These are phyloP conservation scores for Nanorana parkeri DNA, from an alignment of 2,113 vertebrate species.

Conservation along the genomic window DNA sequence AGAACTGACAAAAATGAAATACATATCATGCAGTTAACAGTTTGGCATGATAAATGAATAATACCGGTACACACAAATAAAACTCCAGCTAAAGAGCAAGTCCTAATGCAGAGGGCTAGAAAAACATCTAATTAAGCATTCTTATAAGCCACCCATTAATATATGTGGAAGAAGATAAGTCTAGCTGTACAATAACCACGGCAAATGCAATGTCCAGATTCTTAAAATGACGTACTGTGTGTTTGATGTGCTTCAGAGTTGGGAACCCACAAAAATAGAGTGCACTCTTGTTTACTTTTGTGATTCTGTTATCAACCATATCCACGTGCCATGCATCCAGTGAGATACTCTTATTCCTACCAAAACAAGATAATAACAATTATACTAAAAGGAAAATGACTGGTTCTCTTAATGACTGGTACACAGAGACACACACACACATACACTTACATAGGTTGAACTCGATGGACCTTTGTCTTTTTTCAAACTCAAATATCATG, in stretches of 20 bases:
- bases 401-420: too few relatives aligned
- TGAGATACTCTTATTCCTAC: slow-evolving; percentile 82
- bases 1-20: slow-evolving; percentile 77
- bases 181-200: background rate
- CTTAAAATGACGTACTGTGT: slow-evolving; percentile 80
- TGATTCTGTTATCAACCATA: slow-evolving; percentile 77
- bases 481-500: too few relatives aligned
- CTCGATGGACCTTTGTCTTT: too few relatives aligned
- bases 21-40: background rate
- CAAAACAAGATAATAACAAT: slow-evolving; percentile 54
- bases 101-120: too few relatives aligned
- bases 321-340: slow-evolving; percentile 91
- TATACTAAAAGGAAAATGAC: too few relatives aligned
- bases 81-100: too few relatives aligned
- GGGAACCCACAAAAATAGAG: slow-evolving; percentile 98
- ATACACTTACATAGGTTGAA: too few relatives aligned
- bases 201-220: background rate
- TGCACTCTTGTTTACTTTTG: slow-evolving; percentile 78
- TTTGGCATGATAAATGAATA: too few relatives aligned
- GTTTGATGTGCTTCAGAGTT: slow-evolving; percentile 92
- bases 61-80: too few relatives aligned
- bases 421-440: too few relatives aligned
- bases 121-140: too few relatives aligned
- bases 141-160: background rate
- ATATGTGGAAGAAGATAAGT: background rate